Conservation (phyloP, 64 coral and sea anemone species). For the Porites lutea region DNA sequence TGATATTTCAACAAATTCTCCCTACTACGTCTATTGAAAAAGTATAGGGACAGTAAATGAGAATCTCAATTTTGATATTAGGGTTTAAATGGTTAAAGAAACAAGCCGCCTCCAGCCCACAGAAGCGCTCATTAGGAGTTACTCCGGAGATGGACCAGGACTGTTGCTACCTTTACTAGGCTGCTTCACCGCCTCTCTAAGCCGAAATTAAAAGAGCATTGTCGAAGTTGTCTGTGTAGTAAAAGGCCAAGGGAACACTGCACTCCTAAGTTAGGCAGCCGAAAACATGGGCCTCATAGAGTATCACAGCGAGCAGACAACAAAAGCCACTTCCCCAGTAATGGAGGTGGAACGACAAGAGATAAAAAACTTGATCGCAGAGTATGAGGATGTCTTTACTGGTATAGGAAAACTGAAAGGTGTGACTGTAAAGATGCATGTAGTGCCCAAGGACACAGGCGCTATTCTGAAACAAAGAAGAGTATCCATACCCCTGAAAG, state of each 20-base stretch:
- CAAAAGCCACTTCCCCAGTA: not conserved
- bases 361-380: not conserved
- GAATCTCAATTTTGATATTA: too few relatives aligned
- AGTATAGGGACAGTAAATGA: too few relatives aligned
- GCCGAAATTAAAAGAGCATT: not conserved
- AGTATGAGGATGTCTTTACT: slow-evolving; percentile 1
- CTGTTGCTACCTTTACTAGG: slow-evolving; percentile 25
- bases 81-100: too few relatives aligned
- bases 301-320: not conserved
- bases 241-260: slow-evolving; percentile 7
- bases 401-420: slow-evolving; percentile 22
- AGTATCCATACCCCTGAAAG: slow-evolving; percentile 5
- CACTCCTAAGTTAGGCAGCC: slow-evolving; percentile 26
- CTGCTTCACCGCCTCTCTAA: not conserved
- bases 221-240: slow-evolving; percentile 24
- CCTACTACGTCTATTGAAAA: too few relatives aligned
- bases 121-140: slow-evolving; percentile 10
- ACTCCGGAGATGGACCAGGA: slow-evolving; percentile 6
- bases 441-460: not conserved
- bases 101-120: not conserved
- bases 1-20: too few relatives aligned
- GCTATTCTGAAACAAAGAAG: not conserved
- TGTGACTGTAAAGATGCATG: not conserved
- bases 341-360: not conserved
- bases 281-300: not conserved